Base-by-base conservation (phyloP, 2,888 invertebrate species). In the Hecatera dysodea region DNA sequence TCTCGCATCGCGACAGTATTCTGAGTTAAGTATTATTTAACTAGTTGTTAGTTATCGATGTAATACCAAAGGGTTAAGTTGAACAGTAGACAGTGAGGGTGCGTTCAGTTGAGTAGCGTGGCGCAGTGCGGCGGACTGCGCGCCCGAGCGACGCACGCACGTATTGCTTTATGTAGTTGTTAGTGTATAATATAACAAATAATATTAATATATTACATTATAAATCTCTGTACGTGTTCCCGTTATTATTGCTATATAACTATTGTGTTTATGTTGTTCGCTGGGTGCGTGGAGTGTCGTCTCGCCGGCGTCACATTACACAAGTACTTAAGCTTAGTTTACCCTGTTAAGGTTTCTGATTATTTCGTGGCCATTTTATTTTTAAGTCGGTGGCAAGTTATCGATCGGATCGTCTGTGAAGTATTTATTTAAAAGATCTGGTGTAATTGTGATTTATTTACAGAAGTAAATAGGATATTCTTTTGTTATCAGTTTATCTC, bases 121-220 rank as follows among this genome's bases (percentile, higher is more conserved):
- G 67, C 81, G 67, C 67, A 22, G 83, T 60, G 83, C 74, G 74
- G 62, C 42, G 67, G 68, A 60, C 48, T 27, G 27, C 70, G 64
- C 86, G 88, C 83, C 86, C 88, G 85, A 87, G 87, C 85, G 88
- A 86, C 17, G 92, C 94, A 93, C 93, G 92, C 93, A 55, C 88
- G 88, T 91, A 91, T 93, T 93, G 95, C 95, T 95, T 95, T 93
- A 94, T 92, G 92, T 95, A 94, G 93, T 88, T 85, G 88, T 92
- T 94, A 93, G 92, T 91, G 90, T 92, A 92, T 89, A 82, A 89
- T 91, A 84, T 84, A 84, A 81, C 82, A 75, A 75, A 85, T 81
- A 75, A 83, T 84, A 78, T 83, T 75, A 83, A 82, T 83, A 88
- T 84, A 86, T 81, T 86, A 90, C 70, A 78, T 89, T 85, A 88